phyloP scores from a whole-genome alignment of 2,797 vertebrate species.

The Sparidentex hasta region DNA sequence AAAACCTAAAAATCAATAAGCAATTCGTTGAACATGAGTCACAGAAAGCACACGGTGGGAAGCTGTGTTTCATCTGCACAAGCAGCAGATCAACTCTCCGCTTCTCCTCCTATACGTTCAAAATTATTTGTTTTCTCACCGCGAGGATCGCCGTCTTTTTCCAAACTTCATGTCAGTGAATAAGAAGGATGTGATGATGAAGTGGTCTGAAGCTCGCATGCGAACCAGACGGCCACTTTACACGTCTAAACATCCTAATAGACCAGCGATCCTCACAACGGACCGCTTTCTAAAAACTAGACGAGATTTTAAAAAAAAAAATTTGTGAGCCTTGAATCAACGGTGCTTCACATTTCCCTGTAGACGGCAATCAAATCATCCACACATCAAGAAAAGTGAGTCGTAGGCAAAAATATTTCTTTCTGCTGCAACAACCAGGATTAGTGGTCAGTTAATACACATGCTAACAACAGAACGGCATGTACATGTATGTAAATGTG shows the following conservation, averaged over 20 bases:
- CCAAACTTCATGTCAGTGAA: not conserved
- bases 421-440: too few relatives aligned
- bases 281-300: not conserved
- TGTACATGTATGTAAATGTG: too few relatives aligned
- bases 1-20: constrained; percentile 63
- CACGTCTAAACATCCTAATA: constrained; percentile 1
- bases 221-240: constrained; percentile 17
- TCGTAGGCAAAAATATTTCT: too few relatives aligned
- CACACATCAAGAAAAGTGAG: too few relatives aligned
- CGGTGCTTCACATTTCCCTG: not conserved
- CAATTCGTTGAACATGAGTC: constrained; percentile 62
- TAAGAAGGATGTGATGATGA: not conserved
- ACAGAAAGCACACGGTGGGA: constrained; percentile 45
- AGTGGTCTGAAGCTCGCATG: not conserved
- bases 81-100: constrained; percentile 46
- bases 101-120: not conserved
- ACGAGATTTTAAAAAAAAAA: too few relatives aligned
- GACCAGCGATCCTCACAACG: not conserved
- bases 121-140: not conserved
- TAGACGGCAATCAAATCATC: not conserved
- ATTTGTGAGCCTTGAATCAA: not conserved
- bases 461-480: too few relatives aligned
- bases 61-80: constrained; percentile 47
- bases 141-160: not conserved
- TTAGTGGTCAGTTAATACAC: too few relatives aligned